phyloP scores from a whole-genome alignment of 2,113 vertebrate species.

The Oncorhynchus clarkii region DNA sequence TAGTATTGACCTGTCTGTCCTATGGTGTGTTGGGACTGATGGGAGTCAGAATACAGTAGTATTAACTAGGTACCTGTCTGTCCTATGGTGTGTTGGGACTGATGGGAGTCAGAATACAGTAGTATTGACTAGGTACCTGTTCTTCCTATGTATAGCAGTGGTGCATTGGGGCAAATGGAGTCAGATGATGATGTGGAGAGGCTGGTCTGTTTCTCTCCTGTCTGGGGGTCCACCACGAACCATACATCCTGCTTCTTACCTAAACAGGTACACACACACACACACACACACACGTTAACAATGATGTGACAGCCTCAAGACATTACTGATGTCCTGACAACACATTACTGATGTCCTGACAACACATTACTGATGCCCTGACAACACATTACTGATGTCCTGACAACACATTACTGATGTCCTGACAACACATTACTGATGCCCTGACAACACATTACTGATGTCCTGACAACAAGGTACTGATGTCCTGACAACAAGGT shows the following conservation, averaged over 20 bases:
- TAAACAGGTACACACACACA: slow-evolving; percentile 44
- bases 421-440: no score
- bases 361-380: no score
- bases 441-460: no score
- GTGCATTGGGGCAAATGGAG: slow-evolving; percentile 82
- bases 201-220: slow-evolving; percentile 91
- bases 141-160: slow-evolving; percentile 90
- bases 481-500: no score
- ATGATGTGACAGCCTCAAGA: no score
- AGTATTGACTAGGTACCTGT: slow-evolving; percentile 72
- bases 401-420: no score
- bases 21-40: slow-evolving; percentile 43
- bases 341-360: no score
- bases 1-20: slow-evolving; percentile 80
- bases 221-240: slow-evolving; percentile 92
- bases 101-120: background rate
- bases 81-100: slow-evolving; percentile 50
- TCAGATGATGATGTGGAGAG: slow-evolving; percentile 85
- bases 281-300: background rate
- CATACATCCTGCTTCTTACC: slow-evolving; percentile 95
- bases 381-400: no score
- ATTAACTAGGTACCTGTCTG: no score
- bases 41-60: no score
- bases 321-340: no score
- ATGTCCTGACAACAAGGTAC: no score